A percentile compares a stretch with the other conserved stretches of the same genome.
These are phyloP conservation scores for Stenoptilia bipunctidactyla DNA, from an alignment of 2,888 invertebrate genomes.

Conservation along the genomic window DNA sequence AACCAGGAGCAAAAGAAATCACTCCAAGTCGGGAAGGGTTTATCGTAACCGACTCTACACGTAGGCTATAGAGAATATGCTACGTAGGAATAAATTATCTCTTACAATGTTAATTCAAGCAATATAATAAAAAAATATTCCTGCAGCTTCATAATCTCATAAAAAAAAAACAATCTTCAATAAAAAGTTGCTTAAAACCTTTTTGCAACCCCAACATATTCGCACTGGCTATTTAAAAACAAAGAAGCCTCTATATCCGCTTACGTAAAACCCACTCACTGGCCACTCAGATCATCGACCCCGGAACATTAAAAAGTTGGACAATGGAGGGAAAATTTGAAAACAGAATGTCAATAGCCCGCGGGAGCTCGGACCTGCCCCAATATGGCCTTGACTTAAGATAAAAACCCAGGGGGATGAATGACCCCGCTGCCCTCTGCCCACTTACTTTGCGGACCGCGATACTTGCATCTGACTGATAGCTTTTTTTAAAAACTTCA, in stretches of 20 bases:
- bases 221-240: neutral
- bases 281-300: slow-evolving; percentile 58
- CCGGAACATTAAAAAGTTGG: slow-evolving; percentile 61
- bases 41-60: too few relatives aligned
- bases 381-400: slow-evolving; percentile 69
- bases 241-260: slow-evolving; percentile 17
- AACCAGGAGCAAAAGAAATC: too few relatives aligned
- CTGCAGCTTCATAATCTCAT: too few relatives aligned
- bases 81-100: too few relatives aligned
- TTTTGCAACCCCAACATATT: neutral
- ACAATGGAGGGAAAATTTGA: slow-evolving; percentile 68
- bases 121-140: too few relatives aligned
- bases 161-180: too few relatives aligned
- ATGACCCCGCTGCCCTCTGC: slow-evolving; percentile 47
- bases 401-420: slow-evolving; percentile 64
- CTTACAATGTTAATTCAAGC: too few relatives aligned
- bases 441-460: slow-evolving; percentile 28
- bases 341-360: slow-evolving; percentile 70
- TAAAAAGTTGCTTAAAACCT: neutral
- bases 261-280: slow-evolving; percentile 38
- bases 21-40: too few relatives aligned
- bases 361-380: slow-evolving; percentile 66
- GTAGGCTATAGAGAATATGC: too few relatives aligned
- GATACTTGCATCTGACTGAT: too few relatives aligned
- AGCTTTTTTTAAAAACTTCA: too few relatives aligned